A percentile compares a stretch with the other conserved stretches of the same genome.
phyloP scores from a whole-genome alignment of 2,113 vertebrate genomes.

The Colossoma macropomum region DNA sequence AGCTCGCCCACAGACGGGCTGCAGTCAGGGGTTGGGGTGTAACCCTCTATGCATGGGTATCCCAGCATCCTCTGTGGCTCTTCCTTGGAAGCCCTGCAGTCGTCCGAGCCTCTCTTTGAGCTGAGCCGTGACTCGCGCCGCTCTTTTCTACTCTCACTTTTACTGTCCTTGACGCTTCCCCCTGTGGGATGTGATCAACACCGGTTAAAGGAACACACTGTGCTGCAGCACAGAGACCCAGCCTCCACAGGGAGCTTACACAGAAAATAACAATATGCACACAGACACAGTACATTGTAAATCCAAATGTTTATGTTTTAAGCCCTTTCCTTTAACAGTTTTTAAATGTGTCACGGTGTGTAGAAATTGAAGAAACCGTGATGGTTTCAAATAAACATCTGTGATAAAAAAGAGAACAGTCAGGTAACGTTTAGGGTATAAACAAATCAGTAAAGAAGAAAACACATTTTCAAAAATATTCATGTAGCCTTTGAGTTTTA shows the following conservation, averaged over 20 bases:
- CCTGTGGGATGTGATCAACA: slow-evolving; percentile 67
- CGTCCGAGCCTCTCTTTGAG: slow-evolving; percentile 83
- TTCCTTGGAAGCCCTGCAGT: slow-evolving; percentile 80
- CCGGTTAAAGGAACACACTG: slow-evolving; percentile 58
- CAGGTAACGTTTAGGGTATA: no score
- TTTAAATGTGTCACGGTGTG: neutral
- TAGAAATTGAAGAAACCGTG: neutral
- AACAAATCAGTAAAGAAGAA: no score
- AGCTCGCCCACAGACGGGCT: slow-evolving; percentile 63
- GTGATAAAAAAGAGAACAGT: neutral
- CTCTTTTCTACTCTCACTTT: slow-evolving; percentile 60
- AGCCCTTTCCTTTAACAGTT: neutral
- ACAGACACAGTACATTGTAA: neutral
- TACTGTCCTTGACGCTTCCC: slow-evolving; percentile 66
- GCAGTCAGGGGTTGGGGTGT: slow-evolving; percentile 72
- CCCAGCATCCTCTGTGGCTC: slow-evolving; percentile 83
- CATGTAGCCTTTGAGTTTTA: no score
- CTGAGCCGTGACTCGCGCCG: slow-evolving; percentile 75
- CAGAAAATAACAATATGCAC: slow-evolving; percentile 56
- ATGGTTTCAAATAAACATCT: neutral
- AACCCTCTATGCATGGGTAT: slow-evolving; percentile 77
- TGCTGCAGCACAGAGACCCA: slow-evolving; percentile 36
- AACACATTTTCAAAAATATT: no score
- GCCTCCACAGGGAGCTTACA: slow-evolving; percentile 32
- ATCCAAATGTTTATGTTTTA: neutral